phyloP scores from a whole-genome alignment of 2,113 vertebrate genomes.

The Jacana jacana region DNA sequence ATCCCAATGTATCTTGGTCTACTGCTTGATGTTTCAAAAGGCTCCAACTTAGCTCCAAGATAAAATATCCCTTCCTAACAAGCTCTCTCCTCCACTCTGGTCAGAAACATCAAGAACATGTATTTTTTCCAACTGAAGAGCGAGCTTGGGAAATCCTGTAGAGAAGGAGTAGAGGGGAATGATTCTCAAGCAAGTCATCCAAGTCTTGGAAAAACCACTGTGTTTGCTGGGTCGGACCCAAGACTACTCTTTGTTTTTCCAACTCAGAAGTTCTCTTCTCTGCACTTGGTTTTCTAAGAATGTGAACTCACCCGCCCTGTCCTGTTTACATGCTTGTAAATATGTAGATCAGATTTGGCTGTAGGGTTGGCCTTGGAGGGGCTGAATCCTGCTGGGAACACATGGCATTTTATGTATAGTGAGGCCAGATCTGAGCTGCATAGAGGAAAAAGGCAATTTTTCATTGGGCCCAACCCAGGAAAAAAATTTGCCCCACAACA shows the following conservation, averaged over 20 bases:
- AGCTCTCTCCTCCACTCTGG: background rate
- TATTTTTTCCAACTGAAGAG: background rate
- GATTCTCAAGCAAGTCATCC: constrained; percentile 7
- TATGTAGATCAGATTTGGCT: constrained; percentile 58
- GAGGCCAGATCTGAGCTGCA: background rate
- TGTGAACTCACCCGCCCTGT: constrained; percentile 56
- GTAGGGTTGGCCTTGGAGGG: constrained; percentile 21
- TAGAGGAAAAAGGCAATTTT: constrained; percentile 39
- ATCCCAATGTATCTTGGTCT: background rate
- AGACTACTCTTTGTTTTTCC: constrained; percentile 56
- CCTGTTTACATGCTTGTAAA: constrained; percentile 59
- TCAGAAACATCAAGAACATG: background rate
- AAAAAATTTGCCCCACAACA: background rate
- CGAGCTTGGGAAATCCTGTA: background rate
- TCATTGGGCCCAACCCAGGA: background rate
- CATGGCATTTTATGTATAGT: background rate
- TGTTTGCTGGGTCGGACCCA: constrained; percentile 19
- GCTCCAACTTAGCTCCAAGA: background rate
- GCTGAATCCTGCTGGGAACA: constrained; percentile 53
- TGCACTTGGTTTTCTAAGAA: constrained; percentile 63
- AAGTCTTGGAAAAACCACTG: constrained; percentile 27
- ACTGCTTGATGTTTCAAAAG: background rate
- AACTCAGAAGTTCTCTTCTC: constrained; percentile 52
- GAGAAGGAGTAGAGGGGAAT: background rate
- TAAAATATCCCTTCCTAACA: background rate